Evolutionary conservation across 2,113 vertebrate genomes (phyloP).

Genomic region (Pterocles gutturalis): DNA sequence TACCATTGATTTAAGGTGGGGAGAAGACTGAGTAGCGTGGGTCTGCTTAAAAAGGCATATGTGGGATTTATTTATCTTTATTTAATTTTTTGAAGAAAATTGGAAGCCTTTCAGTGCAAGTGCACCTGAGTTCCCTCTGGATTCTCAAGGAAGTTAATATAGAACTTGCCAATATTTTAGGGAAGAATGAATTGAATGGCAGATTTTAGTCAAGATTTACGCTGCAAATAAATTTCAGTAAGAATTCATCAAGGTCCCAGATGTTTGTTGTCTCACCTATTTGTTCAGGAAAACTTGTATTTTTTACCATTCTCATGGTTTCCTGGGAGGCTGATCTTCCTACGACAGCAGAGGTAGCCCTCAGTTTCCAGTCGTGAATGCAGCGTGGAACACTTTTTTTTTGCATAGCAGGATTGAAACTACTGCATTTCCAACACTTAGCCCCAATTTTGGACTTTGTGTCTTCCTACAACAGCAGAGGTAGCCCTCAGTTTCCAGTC

Average conservation of each 20-base stretch:
- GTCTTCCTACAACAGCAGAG: neutral
- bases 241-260: neutral
- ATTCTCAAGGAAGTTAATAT: neutral
- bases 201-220: neutral
- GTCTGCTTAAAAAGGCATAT: conserved; percentile 43
- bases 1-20: conserved; percentile 68
- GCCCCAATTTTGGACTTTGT: neutral
- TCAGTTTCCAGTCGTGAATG: neutral
- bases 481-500: neutral
- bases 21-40: neutral
- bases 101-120: conserved; percentile 27
- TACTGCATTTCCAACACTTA: neutral
- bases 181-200: neutral
- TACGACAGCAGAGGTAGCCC: neutral
- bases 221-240: neutral
- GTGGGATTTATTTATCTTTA: conserved; percentile 47
- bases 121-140: neutral
- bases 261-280: neutral
- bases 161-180: conserved; percentile 9
- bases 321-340: neutral
- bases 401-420: neutral
- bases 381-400: neutral
- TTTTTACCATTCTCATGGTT: neutral
- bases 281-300: neutral
- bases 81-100: conserved; percentile 46